A percentile compares a stretch with the other conserved stretches of the same genome.
Conservation (phyloP, 2,888 invertebrate genomes). For the Cepaea hortensis region DNA sequence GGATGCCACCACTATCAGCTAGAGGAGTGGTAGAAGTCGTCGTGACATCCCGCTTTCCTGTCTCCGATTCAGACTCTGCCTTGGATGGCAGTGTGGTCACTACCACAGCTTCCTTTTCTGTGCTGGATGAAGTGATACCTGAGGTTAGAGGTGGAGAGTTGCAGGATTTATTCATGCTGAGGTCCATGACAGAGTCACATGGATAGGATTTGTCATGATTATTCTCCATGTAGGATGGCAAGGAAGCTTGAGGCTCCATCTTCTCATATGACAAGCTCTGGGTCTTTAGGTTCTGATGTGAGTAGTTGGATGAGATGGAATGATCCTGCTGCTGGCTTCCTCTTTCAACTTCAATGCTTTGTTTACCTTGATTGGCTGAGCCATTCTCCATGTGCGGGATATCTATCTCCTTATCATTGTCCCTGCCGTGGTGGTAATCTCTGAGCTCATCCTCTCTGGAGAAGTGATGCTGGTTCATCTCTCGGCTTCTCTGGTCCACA, state of each 20-base stretch:
- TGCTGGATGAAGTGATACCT: constrained; percentile 40
- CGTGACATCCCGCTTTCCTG: constrained; percentile 68
- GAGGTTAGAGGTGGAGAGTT: constrained; percentile 34
- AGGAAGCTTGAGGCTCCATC: constrained; percentile 45
- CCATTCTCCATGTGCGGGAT: neutral
- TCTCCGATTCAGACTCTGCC: constrained; percentile 66
- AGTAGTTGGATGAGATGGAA: neutral
- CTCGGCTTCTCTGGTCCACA: neutral
- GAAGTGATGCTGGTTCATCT: neutral
- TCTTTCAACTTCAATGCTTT: neutral
- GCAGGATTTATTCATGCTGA: constrained; percentile 65
- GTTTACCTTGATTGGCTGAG: neutral
- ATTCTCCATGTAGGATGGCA: constrained; percentile 11
- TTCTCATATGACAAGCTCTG: constrained; percentile 24
- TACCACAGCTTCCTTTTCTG: constrained; percentile 60
- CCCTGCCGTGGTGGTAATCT: neutral
- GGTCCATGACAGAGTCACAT: constrained; percentile 66
- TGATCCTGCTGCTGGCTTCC: neutral
- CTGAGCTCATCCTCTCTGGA: constrained; percentile 11
- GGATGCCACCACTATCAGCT: constrained; percentile 65
- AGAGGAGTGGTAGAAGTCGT: constrained; percentile 65
- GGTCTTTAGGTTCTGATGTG: neutral
- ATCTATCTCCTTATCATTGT: neutral
- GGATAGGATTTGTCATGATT: constrained; percentile 38
- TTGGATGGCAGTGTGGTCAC: constrained; percentile 53